Conservation (phyloP, 2,888 invertebrate genomes). For the Mylabris sibirica region DNA sequence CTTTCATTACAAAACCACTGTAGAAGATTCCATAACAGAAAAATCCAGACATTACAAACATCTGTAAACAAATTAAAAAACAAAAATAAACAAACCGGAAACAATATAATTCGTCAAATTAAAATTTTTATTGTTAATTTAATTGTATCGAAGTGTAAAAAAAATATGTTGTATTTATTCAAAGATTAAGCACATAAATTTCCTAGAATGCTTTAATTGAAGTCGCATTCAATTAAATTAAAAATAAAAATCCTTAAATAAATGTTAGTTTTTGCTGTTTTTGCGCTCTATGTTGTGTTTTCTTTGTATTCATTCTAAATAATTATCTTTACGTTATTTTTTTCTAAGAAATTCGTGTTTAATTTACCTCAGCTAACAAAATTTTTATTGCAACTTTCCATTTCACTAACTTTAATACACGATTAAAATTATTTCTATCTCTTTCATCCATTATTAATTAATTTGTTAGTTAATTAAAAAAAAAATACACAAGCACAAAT, state of each 20-base stretch:
- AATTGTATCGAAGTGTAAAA: not conserved
- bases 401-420: not conserved
- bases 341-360: not conserved
- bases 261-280: not conserved
- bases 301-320: not conserved
- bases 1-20: conserved; percentile 34
- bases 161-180: not conserved
- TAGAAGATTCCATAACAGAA: conserved; percentile 45
- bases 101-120: not conserved
- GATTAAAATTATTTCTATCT: not conserved
- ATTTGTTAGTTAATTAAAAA: not conserved
- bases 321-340: not conserved
- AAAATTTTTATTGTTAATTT: not conserved
- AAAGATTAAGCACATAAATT: not conserved
- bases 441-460: not conserved
- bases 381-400: not conserved
- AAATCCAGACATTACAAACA: conserved; percentile 39
- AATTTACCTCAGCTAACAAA: not conserved
- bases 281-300: no score
- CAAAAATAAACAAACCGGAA: not conserved
- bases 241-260: not conserved
- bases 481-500: no score
- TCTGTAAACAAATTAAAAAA: conserved; percentile 37
- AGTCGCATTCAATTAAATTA: not conserved
- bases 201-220: not conserved